phyloP scores from a whole-genome alignment of 2,888 invertebrate genomes.

The Chalcosyrphus nemorum region DNA sequence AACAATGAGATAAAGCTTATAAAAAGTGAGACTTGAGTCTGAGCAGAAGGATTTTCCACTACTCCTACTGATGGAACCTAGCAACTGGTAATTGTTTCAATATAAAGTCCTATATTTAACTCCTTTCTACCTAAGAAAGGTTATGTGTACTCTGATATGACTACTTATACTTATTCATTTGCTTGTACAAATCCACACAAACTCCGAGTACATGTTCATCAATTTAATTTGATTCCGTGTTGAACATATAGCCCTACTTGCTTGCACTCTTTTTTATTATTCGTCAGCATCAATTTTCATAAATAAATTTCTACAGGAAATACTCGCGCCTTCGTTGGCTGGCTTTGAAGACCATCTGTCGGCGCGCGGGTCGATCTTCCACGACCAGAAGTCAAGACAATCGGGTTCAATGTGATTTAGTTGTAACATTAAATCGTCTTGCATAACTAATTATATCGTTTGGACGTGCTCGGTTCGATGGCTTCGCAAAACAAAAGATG shows the following conservation, averaged over 20 bases:
- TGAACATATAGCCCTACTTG: not conserved
- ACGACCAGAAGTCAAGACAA: slow-evolving; percentile 29
- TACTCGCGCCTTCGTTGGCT: not conserved
- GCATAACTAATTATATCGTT: slow-evolving; percentile 57
- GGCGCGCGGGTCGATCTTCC: not conserved
- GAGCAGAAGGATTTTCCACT: too few relatives aligned
- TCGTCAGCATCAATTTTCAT: not conserved
- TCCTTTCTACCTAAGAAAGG: too few relatives aligned
- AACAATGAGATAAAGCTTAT: too few relatives aligned
- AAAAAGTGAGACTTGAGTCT: too few relatives aligned
- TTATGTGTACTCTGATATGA: too few relatives aligned
- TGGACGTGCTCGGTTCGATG: slow-evolving; percentile 47
- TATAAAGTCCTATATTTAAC: too few relatives aligned
- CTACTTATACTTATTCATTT: too few relatives aligned
- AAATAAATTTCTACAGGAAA: slow-evolving; percentile 6
- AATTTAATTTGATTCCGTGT: not conserved
- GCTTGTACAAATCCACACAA: too few relatives aligned
- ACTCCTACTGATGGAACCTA: too few relatives aligned
- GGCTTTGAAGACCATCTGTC: not conserved
- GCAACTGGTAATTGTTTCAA: too few relatives aligned
- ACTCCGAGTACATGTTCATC: not conserved
- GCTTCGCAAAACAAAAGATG: slow-evolving; percentile 21
- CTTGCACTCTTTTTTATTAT: not conserved
- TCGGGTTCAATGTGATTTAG: slow-evolving; percentile 36
- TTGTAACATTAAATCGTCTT: slow-evolving; percentile 39